phyloP scores from a whole-genome alignment of 2,888 invertebrate species.

The Cephalotes varians region DNA sequence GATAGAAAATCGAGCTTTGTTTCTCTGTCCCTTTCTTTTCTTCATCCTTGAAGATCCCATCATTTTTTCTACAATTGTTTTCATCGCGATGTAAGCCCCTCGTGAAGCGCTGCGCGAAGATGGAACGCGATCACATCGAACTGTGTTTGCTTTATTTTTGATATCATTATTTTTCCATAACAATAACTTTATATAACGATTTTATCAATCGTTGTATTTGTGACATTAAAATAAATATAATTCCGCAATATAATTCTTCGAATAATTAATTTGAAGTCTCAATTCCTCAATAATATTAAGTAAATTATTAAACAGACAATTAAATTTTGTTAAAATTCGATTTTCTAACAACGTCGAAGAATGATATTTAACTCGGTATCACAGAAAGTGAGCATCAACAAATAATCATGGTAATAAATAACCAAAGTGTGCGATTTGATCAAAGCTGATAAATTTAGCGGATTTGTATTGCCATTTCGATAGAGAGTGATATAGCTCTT shows the following conservation, averaged over 20 bases:
- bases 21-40: not conserved
- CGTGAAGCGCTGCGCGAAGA: not conserved
- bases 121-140: not conserved
- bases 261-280: not conserved
- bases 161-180: not conserved
- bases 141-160: not conserved
- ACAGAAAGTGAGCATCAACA: constrained; percentile 10
- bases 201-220: not conserved
- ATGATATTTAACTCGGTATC: not conserved
- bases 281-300: not conserved
- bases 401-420: constrained; percentile 21
- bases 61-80: not conserved
- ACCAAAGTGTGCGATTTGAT: constrained; percentile 5
- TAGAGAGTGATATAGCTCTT: constrained; percentile 12
- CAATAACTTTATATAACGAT: not conserved
- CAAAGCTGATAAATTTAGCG: constrained; percentile 26
- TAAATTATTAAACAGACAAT: not conserved
- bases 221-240: not conserved
- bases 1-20: constrained; percentile 3
- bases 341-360: not conserved
- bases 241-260: no score
- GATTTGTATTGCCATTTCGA: constrained; percentile 22
- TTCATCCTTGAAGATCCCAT: not conserved
- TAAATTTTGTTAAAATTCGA: not conserved
- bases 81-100: not conserved